These are phyloP conservation scores for Allophyes oxyacanthae DNA, from an alignment of 2,888 invertebrate species.

Conservation along the genomic window DNA sequence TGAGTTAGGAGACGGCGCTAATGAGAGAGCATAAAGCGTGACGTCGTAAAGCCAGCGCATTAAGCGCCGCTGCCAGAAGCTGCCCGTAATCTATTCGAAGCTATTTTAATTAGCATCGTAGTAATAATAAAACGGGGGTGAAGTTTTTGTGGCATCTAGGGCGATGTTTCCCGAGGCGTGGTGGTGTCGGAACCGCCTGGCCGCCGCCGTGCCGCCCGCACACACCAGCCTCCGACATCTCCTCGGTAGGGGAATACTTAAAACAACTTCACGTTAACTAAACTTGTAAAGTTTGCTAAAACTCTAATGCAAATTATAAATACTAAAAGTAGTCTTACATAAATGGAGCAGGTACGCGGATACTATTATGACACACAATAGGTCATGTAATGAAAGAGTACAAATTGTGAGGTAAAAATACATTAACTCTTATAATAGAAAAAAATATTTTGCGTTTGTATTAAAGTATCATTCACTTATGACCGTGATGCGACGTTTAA, in stretches of 20 bases:
- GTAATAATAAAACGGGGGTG: constrained; percentile 83
- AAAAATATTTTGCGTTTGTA: constrained; percentile 6
- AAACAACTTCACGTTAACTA: constrained; percentile 76
- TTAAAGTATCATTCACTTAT: neutral
- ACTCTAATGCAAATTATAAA: constrained; percentile 75
- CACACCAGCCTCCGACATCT: constrained; percentile 55
- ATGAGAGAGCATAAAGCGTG: constrained; percentile 87
- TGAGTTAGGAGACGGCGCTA: constrained; percentile 81
- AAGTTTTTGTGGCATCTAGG: constrained; percentile 85
- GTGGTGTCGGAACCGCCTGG: constrained; percentile 64
- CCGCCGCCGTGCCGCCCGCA: constrained; percentile 53
- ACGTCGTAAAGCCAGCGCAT: constrained; percentile 87
- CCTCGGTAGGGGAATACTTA: constrained; percentile 77
- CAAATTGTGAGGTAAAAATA: constrained; percentile 10
- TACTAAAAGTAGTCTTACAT: constrained; percentile 61
- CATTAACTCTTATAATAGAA: neutral
- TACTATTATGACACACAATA: constrained; percentile 32
- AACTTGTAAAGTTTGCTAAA: constrained; percentile 72
- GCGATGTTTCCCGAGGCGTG: constrained; percentile 74
- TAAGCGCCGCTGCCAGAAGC: constrained; percentile 85
- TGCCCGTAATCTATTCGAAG: constrained; percentile 86
- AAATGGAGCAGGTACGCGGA: constrained; percentile 53
- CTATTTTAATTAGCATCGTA: constrained; percentile 88
- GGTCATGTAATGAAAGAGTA: neutral
- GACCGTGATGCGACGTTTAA: neutral